Evolutionary conservation across 2,888 invertebrate genomes (phyloP).

Genomic region (Athalia circularis): DNA sequence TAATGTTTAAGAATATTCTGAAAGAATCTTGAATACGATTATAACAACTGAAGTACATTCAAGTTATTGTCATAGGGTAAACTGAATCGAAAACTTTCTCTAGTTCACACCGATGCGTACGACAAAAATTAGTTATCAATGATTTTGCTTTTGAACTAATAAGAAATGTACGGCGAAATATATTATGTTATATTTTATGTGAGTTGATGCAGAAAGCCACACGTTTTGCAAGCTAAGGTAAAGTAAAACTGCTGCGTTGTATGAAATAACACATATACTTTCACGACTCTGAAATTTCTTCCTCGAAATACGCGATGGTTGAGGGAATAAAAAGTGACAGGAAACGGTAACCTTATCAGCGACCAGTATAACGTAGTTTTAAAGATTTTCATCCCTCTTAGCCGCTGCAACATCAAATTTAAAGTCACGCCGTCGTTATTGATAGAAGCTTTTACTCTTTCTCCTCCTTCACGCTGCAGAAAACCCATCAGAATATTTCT

Average conservation of each 20-base stretch:
- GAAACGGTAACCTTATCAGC: constrained; percentile 34
- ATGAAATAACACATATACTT: constrained; percentile 22
- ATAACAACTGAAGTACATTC: no score
- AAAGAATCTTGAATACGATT: no score
- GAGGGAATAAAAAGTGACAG: constrained; percentile 31
- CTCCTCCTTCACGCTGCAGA: background rate
- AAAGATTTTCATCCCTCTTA: constrained; percentile 9
- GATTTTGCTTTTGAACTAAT: no score
- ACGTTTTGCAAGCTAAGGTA: constrained; percentile 38
- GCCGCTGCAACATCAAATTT: background rate
- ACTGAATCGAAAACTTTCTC: no score
- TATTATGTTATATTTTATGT: constrained; percentile 31
- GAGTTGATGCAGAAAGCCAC: background rate
- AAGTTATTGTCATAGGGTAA: no score
- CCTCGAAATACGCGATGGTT: constrained; percentile 4
- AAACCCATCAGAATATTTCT: no score
- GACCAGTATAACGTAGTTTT: constrained; percentile 3
- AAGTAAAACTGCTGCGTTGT: constrained; percentile 32
- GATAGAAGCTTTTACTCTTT: background rate
- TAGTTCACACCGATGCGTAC: no score
- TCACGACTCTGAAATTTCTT: constrained; percentile 2
- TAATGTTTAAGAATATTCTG: no score
- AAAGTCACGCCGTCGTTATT: background rate
- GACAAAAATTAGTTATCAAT: no score
- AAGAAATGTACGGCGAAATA: no score